phyloP scores from a whole-genome alignment of 2,113 vertebrate species.

The Chelonoidis abingdonii region DNA sequence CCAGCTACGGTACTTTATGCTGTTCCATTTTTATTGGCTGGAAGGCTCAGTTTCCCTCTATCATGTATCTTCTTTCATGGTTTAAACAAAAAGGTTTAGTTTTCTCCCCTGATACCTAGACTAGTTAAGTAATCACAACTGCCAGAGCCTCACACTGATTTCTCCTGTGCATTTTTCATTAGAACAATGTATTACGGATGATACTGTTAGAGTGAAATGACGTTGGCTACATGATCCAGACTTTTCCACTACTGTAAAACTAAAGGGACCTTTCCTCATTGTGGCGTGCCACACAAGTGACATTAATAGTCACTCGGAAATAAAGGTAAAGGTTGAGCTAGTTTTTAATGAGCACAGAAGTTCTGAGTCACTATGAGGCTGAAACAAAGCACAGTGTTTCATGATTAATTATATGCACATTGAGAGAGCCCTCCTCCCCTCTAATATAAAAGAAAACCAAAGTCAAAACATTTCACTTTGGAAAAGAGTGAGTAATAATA shows the following conservation, averaged over 20 bases:
- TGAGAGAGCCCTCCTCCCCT: accelerated
- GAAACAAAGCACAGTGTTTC: not conserved
- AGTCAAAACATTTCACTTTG: slow-evolving; percentile 26
- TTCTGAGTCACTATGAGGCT: slow-evolving; percentile 7
- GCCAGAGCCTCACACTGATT: not conserved
- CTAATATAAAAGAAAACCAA: not conserved
- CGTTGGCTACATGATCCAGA: not conserved
- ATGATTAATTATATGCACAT: not conserved
- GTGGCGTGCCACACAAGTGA: not conserved
- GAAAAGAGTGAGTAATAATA: not conserved
- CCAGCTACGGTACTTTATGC: not conserved
- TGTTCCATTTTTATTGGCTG: not conserved
- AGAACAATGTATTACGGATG: not conserved
- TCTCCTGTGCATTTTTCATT: too few relatives aligned
- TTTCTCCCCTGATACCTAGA: not conserved
- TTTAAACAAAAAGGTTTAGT: not conserved
- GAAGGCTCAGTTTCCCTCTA: not conserved
- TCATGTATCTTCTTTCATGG: not conserved
- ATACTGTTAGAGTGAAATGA: not conserved
- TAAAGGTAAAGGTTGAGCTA: slow-evolving; percentile 22
- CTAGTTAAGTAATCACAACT: not conserved
- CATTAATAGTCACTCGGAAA: slow-evolving; percentile 20
- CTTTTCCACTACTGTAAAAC: not conserved
- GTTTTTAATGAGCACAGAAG: slow-evolving; percentile 3
- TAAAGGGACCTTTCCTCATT: not conserved